A percentile compares a stretch with the other conserved stretches of the same genome.
phyloP scores from a whole-genome alignment of 1,140 invertebrate species.

The Octopus bimaculoides region DNA sequence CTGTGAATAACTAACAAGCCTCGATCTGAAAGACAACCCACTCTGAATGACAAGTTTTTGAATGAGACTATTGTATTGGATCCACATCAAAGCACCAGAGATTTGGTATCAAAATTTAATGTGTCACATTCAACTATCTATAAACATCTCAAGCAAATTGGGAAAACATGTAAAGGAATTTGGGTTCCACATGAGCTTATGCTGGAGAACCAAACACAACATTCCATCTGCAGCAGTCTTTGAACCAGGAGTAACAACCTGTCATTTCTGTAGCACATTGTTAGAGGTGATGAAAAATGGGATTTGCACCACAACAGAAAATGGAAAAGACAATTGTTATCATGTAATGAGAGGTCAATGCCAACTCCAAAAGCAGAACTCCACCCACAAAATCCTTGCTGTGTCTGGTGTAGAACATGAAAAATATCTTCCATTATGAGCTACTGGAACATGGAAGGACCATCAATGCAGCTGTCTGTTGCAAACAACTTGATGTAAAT shows the following conservation, averaged over 20 bases:
- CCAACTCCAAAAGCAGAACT: background rate
- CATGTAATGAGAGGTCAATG: background rate
- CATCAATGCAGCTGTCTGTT: background rate
- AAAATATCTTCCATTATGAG: background rate
- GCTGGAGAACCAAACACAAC: background rate
- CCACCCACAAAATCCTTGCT: background rate
- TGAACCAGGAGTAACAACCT: background rate
- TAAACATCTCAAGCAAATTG: background rate
- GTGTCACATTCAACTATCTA: background rate
- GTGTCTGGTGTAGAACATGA: background rate
- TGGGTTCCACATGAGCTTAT: background rate
- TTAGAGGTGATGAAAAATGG: background rate
- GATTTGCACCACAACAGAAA: background rate
- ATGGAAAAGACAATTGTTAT: background rate
- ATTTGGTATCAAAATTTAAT: background rate
- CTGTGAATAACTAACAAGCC: too few relatives aligned
- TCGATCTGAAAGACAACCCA: background rate
- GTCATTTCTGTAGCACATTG: background rate
- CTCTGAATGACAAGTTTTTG: background rate
- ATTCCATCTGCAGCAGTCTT: background rate
- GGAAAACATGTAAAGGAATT: background rate
- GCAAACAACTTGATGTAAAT: background rate
- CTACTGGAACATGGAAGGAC: background rate
- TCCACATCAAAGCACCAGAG: background rate
- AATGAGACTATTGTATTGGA: background rate